Conservation (phyloP, 1,140 invertebrate genomes). For the Scaptomyza pallida region DNA sequence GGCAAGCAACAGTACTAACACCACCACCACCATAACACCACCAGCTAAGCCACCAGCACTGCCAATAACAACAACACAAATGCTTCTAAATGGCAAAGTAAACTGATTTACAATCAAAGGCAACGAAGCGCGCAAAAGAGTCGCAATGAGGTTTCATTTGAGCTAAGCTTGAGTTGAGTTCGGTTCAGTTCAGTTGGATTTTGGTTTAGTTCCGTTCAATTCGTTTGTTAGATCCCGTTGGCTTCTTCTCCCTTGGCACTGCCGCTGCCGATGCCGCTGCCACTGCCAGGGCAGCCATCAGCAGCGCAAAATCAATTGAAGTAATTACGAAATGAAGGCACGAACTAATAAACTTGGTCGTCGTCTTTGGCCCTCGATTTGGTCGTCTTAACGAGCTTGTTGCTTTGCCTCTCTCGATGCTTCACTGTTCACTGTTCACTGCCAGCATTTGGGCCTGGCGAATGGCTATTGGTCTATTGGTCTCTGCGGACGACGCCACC, state of each 20-base stretch:
- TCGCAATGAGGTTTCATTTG: slow-evolving; percentile 60
- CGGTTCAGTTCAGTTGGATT: slow-evolving; percentile 17
- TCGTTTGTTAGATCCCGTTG: slow-evolving; percentile 58
- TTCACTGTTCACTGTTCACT: background rate
- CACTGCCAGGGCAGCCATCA: slow-evolving; percentile 53
- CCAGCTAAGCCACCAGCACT: slow-evolving; percentile 11
- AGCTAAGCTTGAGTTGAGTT: slow-evolving; percentile 15
- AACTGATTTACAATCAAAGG: slow-evolving; percentile 83
- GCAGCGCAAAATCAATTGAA: slow-evolving; percentile 81
- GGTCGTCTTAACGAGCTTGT: slow-evolving; percentile 51
- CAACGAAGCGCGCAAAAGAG: slow-evolving; percentile 78
- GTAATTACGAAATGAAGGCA: slow-evolving; percentile 83
- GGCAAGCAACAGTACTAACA: slow-evolving; percentile 20
- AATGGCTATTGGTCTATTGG: slow-evolving; percentile 37
- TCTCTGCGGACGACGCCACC: slow-evolving; percentile 57
- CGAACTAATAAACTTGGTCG: slow-evolving; percentile 82
- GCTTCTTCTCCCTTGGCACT: slow-evolving; percentile 32
- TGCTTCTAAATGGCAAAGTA: slow-evolving; percentile 82
- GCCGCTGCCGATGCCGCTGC: background rate
- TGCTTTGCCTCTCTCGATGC: slow-evolving; percentile 5
- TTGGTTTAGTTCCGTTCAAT: slow-evolving; percentile 66
- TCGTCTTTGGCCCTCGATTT: slow-evolving; percentile 61
- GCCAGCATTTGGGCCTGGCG: slow-evolving; percentile 32
- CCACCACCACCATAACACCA: slow-evolving; percentile 19
- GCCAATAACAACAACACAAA: slow-evolving; percentile 60